phyloP scores from a whole-genome alignment of 2,113 vertebrate species.

The Pardalotus punctatus region DNA sequence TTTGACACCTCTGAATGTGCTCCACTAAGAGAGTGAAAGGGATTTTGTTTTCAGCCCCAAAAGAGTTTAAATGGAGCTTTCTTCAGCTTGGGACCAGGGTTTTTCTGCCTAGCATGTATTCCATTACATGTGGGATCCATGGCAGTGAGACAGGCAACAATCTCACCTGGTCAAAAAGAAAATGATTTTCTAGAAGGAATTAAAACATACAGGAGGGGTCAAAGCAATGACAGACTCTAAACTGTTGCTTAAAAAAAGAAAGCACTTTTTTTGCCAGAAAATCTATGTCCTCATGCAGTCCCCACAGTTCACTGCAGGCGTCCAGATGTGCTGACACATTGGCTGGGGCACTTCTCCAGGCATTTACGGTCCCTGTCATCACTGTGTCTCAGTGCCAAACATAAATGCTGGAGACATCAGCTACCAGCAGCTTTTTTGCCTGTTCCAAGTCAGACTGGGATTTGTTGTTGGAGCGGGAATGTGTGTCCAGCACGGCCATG shows the following conservation, averaged over 20 bases:
- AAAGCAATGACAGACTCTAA: neutral
- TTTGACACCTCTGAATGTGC: neutral
- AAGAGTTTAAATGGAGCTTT: neutral
- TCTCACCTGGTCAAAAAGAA: neutral
- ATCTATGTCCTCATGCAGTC: accelerated
- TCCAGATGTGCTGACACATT: conserved; percentile 34
- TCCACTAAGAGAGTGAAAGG: neutral
- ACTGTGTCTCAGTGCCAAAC: neutral
- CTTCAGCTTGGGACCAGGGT: neutral
- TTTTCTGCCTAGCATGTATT: neutral
- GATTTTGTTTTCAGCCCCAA: neutral
- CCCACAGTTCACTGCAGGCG: neutral
- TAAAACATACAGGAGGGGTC: neutral
- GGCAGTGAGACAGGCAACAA: neutral
- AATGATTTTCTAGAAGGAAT: neutral
- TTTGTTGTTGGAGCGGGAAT: neutral
- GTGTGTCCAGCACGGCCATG: accelerated
- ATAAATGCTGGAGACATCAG: neutral
- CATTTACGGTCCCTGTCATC: neutral
- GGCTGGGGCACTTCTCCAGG: neutral
- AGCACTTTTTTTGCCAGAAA: neutral
- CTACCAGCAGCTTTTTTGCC: neutral
- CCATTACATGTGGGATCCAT: neutral
- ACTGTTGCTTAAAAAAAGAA: neutral
- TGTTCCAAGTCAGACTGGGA: neutral